Percentiles rank a stretch among this genome's conserved stretches.
phyloP scores from a whole-genome alignment of 2,888 invertebrate species.

The Pristionchus entomophagus region DNA sequence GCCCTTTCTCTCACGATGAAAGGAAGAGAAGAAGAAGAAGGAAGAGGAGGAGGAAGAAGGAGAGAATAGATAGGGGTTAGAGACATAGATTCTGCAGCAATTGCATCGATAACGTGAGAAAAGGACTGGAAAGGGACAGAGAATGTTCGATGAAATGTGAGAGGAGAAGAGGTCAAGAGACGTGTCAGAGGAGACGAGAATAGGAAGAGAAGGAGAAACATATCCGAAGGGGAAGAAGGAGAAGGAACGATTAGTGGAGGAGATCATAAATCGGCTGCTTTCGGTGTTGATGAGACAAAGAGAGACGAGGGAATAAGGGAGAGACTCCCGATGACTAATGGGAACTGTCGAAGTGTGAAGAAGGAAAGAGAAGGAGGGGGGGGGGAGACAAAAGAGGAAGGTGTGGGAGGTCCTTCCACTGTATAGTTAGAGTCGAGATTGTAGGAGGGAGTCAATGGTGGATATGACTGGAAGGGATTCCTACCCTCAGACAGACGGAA shows the following conservation, averaged over 20 bases:
- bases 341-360: background rate
- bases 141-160: background rate
- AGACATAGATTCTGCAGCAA: constrained; percentile 1
- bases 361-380: background rate
- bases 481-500: background rate
- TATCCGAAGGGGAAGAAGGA: constrained; percentile 9
- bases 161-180: background rate
- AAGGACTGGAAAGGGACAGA: background rate
- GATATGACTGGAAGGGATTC: constrained; percentile 21
- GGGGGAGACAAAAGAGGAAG: constrained; percentile 4
- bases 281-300: background rate
- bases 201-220: background rate
- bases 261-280: constrained; percentile 20
- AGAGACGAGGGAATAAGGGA: background rate
- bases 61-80: no score
- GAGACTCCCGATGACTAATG: background rate
- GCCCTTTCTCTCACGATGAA: background rate
- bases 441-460: background rate
- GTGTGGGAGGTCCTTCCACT: background rate
- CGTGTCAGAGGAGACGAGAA: background rate
- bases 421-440: constrained; percentile 14
- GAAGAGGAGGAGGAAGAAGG: background rate
- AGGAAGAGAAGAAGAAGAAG: background rate
- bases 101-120: background rate
- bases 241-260: constrained; percentile 6